Base-by-base conservation (phyloP, 2,888 invertebrate genomes). In the Oegoconia quadripuncta region DNA sequence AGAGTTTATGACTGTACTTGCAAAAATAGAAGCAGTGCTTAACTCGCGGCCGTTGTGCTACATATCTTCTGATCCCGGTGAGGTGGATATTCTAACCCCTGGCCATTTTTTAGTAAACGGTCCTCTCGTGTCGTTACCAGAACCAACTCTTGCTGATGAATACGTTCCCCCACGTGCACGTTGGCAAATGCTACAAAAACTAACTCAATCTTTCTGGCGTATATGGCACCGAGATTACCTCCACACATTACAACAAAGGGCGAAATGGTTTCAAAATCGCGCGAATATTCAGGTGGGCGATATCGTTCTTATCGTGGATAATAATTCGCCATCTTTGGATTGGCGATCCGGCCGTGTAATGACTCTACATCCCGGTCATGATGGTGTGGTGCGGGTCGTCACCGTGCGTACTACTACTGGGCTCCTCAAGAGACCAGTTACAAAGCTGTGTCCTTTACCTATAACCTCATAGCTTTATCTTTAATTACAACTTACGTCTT, bases 151-250 rank as follows among this genome's bases (percentile, higher is more conserved):
- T 9, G 3, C 23, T 4, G 23, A 23, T 7, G 3, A 4, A 6
- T 11, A 3, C 3, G 2, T 7, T 4, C 3, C 8, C 7, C 3
- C 3, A 23, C 7, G 8, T n/a, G 11, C 3, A n/a, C 23, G 23
- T 3, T 23, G 23, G 23, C 23, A 23, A 11, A 2, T 2, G 8
- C 3, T 23, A 4, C 3, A 23, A 23, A 9, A 23, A 23, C n/a
- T 6, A 4, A 22, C 41, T 16, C 41, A 37, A 29, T 14, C 11
- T 3, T 41, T 41, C 18, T 41, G 41, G 41, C 25, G 22, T 8
- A 32, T 32, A 1, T 41, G 37, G 41, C 28, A 31, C 1, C 15
- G 22, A 8, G 36, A 36, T 13, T 32, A 33, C 14, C 8, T 41
- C 4, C 41, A 41, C 13, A 33, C 36, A 2, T 17, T 41, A 1